These are phyloP conservation scores for Chromis chromis DNA, from an alignment of 2,797 vertebrate genomes.

Conservation along the genomic window DNA sequence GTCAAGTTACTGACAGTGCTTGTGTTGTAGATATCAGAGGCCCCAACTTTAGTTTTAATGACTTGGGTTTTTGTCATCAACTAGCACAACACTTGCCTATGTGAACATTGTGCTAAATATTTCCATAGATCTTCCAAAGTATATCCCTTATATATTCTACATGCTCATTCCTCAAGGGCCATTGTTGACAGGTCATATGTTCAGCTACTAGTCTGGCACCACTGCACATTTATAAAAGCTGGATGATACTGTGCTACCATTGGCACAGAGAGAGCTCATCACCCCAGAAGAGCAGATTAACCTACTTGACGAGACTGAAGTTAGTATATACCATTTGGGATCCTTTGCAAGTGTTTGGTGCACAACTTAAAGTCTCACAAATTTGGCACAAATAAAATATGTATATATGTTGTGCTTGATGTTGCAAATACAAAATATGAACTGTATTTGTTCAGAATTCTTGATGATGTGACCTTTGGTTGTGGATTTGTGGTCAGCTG, in stretches of 20 bases:
- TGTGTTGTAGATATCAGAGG: not conserved
- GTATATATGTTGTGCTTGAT: not conserved
- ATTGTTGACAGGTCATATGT: slow-evolving; percentile 10
- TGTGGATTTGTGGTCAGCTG: not conserved
- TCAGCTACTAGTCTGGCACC: slow-evolving; percentile 1
- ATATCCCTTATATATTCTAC: not conserved
- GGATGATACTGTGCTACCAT: not conserved
- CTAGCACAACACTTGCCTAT: too few relatives aligned
- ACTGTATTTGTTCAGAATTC: not conserved
- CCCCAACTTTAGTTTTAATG: not conserved
- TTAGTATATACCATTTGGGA: not conserved
- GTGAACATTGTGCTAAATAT: not conserved
- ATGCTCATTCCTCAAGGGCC: not conserved
- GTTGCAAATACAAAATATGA: not conserved
- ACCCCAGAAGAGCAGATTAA: not conserved
- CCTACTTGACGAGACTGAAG: slow-evolving; percentile 5
- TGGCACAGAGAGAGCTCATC: slow-evolving; percentile 12
- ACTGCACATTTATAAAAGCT: not conserved
- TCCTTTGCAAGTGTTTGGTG: not conserved
- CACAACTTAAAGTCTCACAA: too few relatives aligned
- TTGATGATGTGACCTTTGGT: not conserved
- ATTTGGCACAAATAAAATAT: not conserved
- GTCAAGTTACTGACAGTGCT: slow-evolving; percentile 6
- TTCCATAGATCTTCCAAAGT: not conserved
- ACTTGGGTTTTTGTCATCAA: not conserved